These are phyloP conservation scores for Muscina levida DNA, from an alignment of 2,888 invertebrate species.

Conservation along the genomic window DNA sequence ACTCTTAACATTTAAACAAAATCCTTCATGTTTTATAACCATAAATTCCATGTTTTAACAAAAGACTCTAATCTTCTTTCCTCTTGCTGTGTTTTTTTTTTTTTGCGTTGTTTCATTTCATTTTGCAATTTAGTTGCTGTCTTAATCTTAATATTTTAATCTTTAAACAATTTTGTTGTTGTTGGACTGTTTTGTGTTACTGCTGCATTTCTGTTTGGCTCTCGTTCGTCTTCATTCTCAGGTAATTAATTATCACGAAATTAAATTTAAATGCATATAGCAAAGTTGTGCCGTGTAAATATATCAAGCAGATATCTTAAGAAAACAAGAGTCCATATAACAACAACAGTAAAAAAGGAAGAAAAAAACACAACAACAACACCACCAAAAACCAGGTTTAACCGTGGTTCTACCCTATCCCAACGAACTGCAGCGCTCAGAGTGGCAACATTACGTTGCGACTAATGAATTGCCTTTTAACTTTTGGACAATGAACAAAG, in stretches of 20 bases:
- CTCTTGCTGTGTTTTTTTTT: too few relatives aligned
- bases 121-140: slow-evolving; percentile 39
- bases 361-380: too few relatives aligned
- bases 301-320: slow-evolving; percentile 4
- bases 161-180: too few relatives aligned
- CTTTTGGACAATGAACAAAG: slow-evolving; percentile 34
- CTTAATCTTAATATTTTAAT: slow-evolving; percentile 62
- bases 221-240: slow-evolving; percentile 24
- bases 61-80: not conserved
- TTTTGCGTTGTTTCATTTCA: too few relatives aligned
- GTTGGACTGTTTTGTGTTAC: too few relatives aligned
- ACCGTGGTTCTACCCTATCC: not conserved
- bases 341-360: too few relatives aligned
- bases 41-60: too few relatives aligned
- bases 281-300: slow-evolving; percentile 16
- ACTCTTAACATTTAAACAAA: too few relatives aligned
- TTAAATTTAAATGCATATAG: slow-evolving; percentile 62
- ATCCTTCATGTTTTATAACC: too few relatives aligned
- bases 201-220: slow-evolving; percentile 23
- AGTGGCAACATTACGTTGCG: not conserved
- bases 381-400: too few relatives aligned
- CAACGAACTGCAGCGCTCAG: not conserved
- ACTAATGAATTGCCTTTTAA: slow-evolving; percentile 64
- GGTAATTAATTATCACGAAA: slow-evolving; percentile 65
- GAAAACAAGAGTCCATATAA: slow-evolving; percentile 9